These are phyloP conservation scores for Imbricaverruca yamaguchii DNA, from an alignment of 2,888 invertebrate genomes.

Conservation along the genomic window DNA sequence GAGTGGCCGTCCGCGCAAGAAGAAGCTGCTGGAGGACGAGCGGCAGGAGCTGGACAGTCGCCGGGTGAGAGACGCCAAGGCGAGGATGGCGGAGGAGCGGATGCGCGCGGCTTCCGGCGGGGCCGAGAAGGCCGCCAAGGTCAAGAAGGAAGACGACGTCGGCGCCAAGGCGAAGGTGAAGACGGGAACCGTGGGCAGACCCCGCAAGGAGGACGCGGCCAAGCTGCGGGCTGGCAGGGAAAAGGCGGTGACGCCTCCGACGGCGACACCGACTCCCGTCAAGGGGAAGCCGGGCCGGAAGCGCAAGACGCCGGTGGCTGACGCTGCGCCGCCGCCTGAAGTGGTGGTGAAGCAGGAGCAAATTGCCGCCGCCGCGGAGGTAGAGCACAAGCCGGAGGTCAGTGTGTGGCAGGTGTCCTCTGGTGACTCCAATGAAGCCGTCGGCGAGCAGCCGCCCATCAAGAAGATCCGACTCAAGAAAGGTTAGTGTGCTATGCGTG, in stretches of 20 bases:
- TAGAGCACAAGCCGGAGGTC: neutral
- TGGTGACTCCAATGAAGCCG: neutral
- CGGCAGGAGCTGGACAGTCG: neutral
- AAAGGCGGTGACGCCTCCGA: neutral
- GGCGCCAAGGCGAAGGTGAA: too few species aligned
- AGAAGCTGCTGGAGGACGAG: neutral
- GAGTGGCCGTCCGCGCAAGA: slow-evolving; percentile 21
- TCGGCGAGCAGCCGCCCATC: neutral
- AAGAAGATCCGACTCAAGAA: slow-evolving; percentile 17
- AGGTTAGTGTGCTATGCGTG: neutral
- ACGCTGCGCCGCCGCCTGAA: neutral
- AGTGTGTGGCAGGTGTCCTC: neutral
- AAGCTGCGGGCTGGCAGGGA: neutral
- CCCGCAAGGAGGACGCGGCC: neutral
- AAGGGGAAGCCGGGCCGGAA: slow-evolving; percentile 8
- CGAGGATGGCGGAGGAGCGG: neutral
- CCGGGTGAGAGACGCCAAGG: neutral
- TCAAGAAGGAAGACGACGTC: too few species aligned
- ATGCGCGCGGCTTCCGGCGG: neutral
- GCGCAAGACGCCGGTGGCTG: neutral
- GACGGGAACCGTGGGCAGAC: neutral
- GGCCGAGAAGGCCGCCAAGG: neutral
- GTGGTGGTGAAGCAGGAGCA: neutral
- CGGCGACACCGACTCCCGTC: neutral
- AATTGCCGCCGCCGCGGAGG: neutral